phyloP scores from a whole-genome alignment of 1,140 invertebrate species.

The Rhizoglyphus robini region DNA sequence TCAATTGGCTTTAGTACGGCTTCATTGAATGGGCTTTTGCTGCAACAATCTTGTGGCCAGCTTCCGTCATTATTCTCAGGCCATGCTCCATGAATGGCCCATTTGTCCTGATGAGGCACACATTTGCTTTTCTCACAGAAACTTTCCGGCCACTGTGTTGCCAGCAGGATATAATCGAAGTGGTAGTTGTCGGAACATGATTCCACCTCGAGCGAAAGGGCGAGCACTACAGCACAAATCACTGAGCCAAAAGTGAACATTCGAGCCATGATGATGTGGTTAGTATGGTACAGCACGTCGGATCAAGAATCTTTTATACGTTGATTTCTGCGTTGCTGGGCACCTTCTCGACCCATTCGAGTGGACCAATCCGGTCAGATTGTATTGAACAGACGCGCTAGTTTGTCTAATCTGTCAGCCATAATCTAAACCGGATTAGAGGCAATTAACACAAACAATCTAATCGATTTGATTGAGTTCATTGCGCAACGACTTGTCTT shows the following conservation, averaged over 20 bases:
- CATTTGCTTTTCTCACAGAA: constrained; percentile 18
- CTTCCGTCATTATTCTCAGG: constrained; percentile 2
- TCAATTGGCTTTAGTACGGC: constrained; percentile 8
- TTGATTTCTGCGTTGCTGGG: too few species aligned
- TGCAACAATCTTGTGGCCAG: constrained; percentile 21
- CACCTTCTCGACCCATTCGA: too few species aligned
- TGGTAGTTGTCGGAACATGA: constrained; percentile 2
- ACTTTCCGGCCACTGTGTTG: constrained; percentile 16
- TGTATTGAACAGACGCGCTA: too few species aligned
- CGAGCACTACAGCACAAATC: neutral
- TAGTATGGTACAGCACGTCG: too few species aligned
- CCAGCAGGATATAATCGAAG: constrained; percentile 16
- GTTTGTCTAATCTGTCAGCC: too few species aligned
- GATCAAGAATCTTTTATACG: too few species aligned
- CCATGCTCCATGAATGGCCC: constrained; percentile 25
- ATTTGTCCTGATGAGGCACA: constrained; percentile 3
- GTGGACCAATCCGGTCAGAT: too few species aligned
- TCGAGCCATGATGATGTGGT: neutral
- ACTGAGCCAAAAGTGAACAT: neutral
- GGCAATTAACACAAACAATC: too few species aligned
- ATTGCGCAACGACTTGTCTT: too few species aligned
- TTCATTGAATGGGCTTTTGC: constrained; percentile 15
- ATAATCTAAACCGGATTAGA: too few species aligned
- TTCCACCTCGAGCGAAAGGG: neutral
- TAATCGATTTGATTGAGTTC: too few species aligned